Base-by-base conservation (phyloP, 1,140 invertebrate species). In the Hyphantria cunea region DNA sequence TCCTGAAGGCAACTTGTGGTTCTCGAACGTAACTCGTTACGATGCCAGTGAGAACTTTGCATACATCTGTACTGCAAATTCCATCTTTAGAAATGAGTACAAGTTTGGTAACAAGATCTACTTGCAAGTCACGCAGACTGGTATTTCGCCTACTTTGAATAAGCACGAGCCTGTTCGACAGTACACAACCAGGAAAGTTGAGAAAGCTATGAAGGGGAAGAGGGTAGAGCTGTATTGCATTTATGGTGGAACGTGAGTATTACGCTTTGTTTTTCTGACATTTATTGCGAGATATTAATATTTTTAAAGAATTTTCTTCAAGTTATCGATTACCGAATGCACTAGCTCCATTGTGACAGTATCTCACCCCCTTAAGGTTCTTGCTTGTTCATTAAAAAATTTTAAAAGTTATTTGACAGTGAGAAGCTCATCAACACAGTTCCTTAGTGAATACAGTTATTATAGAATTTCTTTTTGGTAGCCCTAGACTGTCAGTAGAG, bases 1-100 rank as follows among this genome's bases (percentile, higher is more conserved):
- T 89, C 97, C 97, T 0, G 97, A 98, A 91, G 97, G 97, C 37
- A 97, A 96, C 74, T 91, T 99, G 0, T 98, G 97, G 95, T 98
- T 98, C 90, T 97, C 97, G 17, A 98, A 98, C 91, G 95, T 99
- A 5, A 98, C 97, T 0, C 93, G 94, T 55, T 79, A 93, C n/a
- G 97, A 99, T 87, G 94, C 94, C 6, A 96, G 95, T 52, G 93
- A 94, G 10, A 94, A 97, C 72, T 97, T 95, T 82, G 94, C 94
- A 58, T 99, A 99, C 80, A 96, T 96, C 45, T 99, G 97, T 77
- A 95, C 96, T 4, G 97, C 97, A 0, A 96, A 96, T 37, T 97
- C 96, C 0, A 89, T 95, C 0, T 97, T 97, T 80, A 94, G 96
- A 72, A 97, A 95, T 78, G 97, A 97, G 84, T 98, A 98, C 86